Percentiles rank a stretch among this genome's conserved stretches.
Evolutionary conservation across 2,888 invertebrate genomes (phyloP).

Genomic region (Caenorhabditis imperialis): DNA sequence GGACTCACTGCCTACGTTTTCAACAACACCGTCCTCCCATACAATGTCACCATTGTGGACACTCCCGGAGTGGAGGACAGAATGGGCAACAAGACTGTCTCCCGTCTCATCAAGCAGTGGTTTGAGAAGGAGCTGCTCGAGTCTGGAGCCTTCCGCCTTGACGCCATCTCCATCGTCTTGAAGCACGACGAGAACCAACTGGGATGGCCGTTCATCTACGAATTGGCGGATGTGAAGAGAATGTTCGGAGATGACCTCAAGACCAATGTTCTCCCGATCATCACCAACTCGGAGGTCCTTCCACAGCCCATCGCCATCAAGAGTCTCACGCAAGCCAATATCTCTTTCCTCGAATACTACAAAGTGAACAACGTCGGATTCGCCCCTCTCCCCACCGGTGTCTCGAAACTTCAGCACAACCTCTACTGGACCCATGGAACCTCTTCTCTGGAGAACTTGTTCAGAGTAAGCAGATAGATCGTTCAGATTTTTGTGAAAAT

Average conservation of each 20-base stretch:
- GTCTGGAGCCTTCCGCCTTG: constrained; percentile 69
- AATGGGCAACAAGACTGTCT: constrained; percentile 66
- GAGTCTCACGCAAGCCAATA: constrained; percentile 70
- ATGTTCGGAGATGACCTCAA: constrained; percentile 74
- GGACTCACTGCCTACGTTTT: constrained; percentile 71
- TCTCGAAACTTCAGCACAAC: constrained; percentile 69
- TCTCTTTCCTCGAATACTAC: constrained; percentile 72
- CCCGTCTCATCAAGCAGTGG: constrained; percentile 69
- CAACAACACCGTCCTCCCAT: constrained; percentile 72
- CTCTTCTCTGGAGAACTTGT: constrained; percentile 66
- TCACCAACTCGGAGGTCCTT: constrained; percentile 71
- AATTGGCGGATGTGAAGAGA: constrained; percentile 70
- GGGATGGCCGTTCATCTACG: constrained; percentile 72
- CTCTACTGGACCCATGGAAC: constrained; percentile 70
- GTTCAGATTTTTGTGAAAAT: not conserved
- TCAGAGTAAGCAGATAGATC: constrained; percentile 51
- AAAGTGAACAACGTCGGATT: constrained; percentile 73
- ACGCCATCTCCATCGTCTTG: constrained; percentile 71
- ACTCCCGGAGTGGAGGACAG: constrained; percentile 71
- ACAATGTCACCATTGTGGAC: constrained; percentile 71
- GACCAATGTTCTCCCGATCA: constrained; percentile 72
- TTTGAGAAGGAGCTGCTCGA: constrained; percentile 70
- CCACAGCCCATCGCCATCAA: constrained; percentile 72
- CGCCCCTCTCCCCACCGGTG: constrained; percentile 54
- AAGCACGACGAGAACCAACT: constrained; percentile 66